phyloP scores from a whole-genome alignment of 2,888 invertebrate genomes.

The Altica lythri region DNA sequence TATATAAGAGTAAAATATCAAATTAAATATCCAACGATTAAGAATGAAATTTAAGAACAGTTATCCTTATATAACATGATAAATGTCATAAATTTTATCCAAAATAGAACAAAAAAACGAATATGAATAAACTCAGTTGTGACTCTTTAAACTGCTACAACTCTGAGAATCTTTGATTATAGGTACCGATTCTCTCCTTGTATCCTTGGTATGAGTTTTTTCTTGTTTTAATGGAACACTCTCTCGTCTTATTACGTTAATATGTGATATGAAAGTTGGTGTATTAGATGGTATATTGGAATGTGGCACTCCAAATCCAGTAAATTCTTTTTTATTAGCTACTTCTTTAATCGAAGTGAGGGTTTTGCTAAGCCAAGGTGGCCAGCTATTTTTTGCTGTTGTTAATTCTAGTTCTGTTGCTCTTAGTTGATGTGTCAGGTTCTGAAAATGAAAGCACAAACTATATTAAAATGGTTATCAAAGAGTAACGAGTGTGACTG shows the following conservation, averaged over 20 bases:
- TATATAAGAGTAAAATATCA: too few relatives aligned
- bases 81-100: too few relatives aligned
- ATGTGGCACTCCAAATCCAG: slow-evolving; percentile 35
- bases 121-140: slow-evolving; percentile 30
- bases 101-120: too few relatives aligned
- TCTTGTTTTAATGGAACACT: slow-evolving; percentile 56
- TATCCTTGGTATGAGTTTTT: slow-evolving; percentile 39
- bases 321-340: slow-evolving; percentile 64
- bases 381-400: slow-evolving; percentile 74
- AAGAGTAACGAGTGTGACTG: neutral
- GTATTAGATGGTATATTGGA: slow-evolving; percentile 43
- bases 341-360: slow-evolving; percentile 77
- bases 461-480: neutral
- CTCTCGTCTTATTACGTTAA: slow-evolving; percentile 54
- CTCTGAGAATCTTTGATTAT: slow-evolving; percentile 57
- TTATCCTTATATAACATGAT: too few relatives aligned
- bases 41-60: too few relatives aligned
- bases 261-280: slow-evolving; percentile 56
- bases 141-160: slow-evolving; percentile 52
- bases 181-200: slow-evolving; percentile 53
- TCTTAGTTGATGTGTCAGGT: slow-evolving; percentile 87
- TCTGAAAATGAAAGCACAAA: slow-evolving; percentile 60
- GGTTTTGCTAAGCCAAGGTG: slow-evolving; percentile 95
- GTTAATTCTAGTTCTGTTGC: slow-evolving; percentile 80
- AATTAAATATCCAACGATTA: too few relatives aligned